Evolutionary conservation across 2,888 invertebrate species (phyloP).

Genomic region (Ceramica pisi): DNA sequence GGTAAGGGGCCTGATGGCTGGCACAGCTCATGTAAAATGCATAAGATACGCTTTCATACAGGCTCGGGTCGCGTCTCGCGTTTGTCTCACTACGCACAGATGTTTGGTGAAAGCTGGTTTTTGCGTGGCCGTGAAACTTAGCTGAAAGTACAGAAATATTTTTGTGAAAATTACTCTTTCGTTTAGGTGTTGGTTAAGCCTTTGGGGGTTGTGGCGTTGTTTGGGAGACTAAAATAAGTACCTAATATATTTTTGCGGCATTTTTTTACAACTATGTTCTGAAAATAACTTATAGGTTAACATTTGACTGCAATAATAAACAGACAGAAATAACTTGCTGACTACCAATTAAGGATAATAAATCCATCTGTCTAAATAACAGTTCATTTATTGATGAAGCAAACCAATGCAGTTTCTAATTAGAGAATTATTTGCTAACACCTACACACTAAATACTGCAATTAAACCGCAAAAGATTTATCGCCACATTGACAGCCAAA

Average conservation of each 20-base stretch:
- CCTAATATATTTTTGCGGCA: background rate
- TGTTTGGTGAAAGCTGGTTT: slow-evolving; percentile 83
- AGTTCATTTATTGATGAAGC: slow-evolving; percentile 9
- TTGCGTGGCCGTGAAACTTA: slow-evolving; percentile 81
- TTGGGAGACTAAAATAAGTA: background rate
- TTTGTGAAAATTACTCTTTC: slow-evolving; percentile 59
- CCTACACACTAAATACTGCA: slow-evolving; percentile 52
- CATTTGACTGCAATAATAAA: background rate
- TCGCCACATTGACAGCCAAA: slow-evolving; percentile 41
- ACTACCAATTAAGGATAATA: slow-evolving; percentile 12
- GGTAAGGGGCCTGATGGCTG: slow-evolving; percentile 72
- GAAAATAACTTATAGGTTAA: background rate
- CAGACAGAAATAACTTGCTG: background rate
- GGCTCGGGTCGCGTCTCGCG: slow-evolving; percentile 77
- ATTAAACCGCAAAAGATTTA: slow-evolving; percentile 56
- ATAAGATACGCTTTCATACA: slow-evolving; percentile 89
- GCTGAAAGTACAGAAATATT: slow-evolving; percentile 65
- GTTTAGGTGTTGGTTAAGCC: slow-evolving; percentile 10
- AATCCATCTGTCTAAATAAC: slow-evolving; percentile 17
- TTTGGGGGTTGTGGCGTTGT: background rate
- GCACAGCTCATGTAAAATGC: slow-evolving; percentile 92
- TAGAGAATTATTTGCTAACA: slow-evolving; percentile 41
- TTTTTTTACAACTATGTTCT: background rate
- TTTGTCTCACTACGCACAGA: slow-evolving; percentile 85
- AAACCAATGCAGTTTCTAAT: slow-evolving; percentile 18